Evolutionary conservation across 1,140 invertebrate species (phyloP), one percentile per base, ranked within the genome.

Genomic region (Leptoteleia sp.): DNA sequence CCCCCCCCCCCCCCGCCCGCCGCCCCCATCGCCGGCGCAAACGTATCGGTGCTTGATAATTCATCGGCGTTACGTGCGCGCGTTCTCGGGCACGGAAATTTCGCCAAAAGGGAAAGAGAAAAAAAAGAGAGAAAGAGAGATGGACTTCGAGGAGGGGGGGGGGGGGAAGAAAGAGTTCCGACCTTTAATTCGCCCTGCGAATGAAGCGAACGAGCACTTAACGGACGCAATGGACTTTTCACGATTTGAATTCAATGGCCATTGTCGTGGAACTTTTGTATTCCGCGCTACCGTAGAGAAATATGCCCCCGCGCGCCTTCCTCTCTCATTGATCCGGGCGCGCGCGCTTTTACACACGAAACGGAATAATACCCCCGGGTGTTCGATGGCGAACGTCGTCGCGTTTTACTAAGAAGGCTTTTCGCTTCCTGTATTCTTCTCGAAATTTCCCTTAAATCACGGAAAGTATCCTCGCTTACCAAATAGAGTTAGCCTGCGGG

Each of bases 161-260:
- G n/a, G n/a, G n/a, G n/a, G n/a, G n/a, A n/a, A n/a, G n/a, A n/a
- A n/a, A n/a, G 71, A 71, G 71, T 79, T 79, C 52, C 64, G 64
- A 43, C 52, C 71, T 75, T 75, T 75, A 71, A 75, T 79, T 79
- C 64, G 70, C 71, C 22, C 65, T 22, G 43, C 64, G 59, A 75
- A 75, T 37, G 62, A 79, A 45, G 22, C 62, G 52, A 77, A 67
- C 55, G 65, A 52, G 40, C 72, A 35, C 29, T 31, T 68, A 45
- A 43, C 47, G 57, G 38, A 61, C 57, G 37, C 57, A 72, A 80
- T 76, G 78, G 78, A 70, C 72, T 80, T 76, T 80, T 76, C 78
- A 80, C 73, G 68, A 80, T 80, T 80, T 80, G 72, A 80, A 80
- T 80, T 80, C 78, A 80, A 80, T 80, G 43, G 71, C 78, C 54